Evolutionary conservation across 2,113 vertebrate species (phyloP).

Genomic region (Bagarius yarrelli): DNA sequence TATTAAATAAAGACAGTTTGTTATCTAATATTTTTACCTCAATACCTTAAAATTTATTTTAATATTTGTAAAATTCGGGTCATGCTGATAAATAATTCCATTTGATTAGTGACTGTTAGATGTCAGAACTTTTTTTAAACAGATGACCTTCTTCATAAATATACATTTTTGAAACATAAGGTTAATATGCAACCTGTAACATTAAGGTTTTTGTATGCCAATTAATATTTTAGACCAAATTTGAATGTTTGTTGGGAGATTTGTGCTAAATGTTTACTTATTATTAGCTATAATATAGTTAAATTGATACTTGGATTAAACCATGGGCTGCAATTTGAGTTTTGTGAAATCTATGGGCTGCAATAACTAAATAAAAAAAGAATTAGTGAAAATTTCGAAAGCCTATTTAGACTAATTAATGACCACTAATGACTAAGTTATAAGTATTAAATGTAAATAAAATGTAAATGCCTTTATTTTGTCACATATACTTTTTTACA

Average conservation of each 20-base stretch:
- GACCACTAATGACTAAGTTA: background rate
- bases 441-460: background rate
- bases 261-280: slow-evolving; percentile 58
- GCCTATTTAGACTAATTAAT: background rate
- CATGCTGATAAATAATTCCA: slow-evolving; percentile 74
- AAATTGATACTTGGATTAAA: slow-evolving; percentile 72
- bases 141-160: too few relatives aligned
- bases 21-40: background rate
- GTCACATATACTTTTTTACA: too few relatives aligned
- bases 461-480: too few relatives aligned
- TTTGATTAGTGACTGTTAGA: slow-evolving; percentile 68
- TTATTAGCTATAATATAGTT: slow-evolving; percentile 72
- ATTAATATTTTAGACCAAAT: slow-evolving; percentile 44
- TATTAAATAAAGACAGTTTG: too few relatives aligned
- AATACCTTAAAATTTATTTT: slow-evolving; percentile 63
- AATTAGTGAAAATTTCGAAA: background rate
- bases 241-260: slow-evolving; percentile 55
- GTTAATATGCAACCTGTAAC: slow-evolving; percentile 72
- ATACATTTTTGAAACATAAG: slow-evolving; percentile 69
- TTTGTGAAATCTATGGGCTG: slow-evolving; percentile 38
- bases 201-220: slow-evolving; percentile 67
- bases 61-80: slow-evolving; percentile 59
- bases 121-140: too few relatives aligned
- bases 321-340: background rate
- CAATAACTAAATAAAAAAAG: background rate